Conservation (phyloP, 2,888 invertebrate species). For the Acanthosoma haemorrhoidale region DNA sequence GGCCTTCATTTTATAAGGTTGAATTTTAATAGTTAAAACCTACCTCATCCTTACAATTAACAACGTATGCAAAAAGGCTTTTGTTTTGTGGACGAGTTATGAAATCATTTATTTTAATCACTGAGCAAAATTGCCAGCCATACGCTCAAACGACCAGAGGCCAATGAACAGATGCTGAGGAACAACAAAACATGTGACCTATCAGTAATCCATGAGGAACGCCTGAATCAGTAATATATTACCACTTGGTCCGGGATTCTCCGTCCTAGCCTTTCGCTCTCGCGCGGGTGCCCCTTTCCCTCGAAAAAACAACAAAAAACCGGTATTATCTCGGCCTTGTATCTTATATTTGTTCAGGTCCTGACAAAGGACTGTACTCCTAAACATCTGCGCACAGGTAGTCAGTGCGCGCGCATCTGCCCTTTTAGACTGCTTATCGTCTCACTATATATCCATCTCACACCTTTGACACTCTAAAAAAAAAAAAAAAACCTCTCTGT, state of each 20-base stretch:
- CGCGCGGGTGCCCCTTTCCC: not conserved
- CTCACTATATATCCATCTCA: slow-evolving; percentile 17
- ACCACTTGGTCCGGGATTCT: not conserved
- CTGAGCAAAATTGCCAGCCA: no score
- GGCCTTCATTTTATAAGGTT: no score
- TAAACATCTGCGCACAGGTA: slow-evolving; percentile 28
- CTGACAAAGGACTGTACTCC: slow-evolving; percentile 16
- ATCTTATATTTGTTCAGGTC: slow-evolving; percentile 27
- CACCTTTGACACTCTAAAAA: not conserved
- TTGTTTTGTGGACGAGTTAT: no score
- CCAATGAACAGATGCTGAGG: not conserved
- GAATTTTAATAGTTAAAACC: no score
- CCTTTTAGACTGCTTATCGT: not conserved
- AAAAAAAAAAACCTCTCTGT: not conserved
- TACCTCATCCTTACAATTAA: no score
- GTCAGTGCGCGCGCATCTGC: not conserved
- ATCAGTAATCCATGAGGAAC: not conserved
- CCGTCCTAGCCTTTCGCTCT: not conserved
- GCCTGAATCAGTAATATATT: slow-evolving; percentile 1
- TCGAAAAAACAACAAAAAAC: not conserved
- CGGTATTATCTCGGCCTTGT: slow-evolving; percentile 6
- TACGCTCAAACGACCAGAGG: no score
- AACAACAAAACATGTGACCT: not conserved
- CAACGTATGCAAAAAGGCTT: no score
- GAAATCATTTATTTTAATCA: no score